Conservation (phyloP, 2,888 invertebrate species). For the Drosophila nigritarsus region DNA sequence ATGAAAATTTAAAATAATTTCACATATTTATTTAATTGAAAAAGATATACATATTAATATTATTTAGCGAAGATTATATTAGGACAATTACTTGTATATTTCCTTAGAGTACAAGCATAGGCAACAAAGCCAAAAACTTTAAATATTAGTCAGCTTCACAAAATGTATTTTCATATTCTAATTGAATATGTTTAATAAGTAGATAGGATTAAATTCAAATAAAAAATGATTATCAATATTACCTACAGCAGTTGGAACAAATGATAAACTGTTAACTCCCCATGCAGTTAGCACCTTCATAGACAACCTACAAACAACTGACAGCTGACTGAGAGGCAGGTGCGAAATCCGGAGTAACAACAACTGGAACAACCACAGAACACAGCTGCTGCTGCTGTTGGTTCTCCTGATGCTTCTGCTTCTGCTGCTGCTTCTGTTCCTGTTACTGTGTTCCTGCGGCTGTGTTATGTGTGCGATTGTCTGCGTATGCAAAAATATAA, state of each 20-base stretch:
- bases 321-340: slow-evolving; percentile 21
- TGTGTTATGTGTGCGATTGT: slow-evolving; percentile 57
- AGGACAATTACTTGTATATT: not conserved
- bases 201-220: not conserved
- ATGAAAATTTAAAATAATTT: not conserved
- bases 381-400: slow-evolving; percentile 48
- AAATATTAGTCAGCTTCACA: not conserved
- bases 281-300: slow-evolving; percentile 23
- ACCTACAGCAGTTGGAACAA: not conserved
- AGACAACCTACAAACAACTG: slow-evolving; percentile 27
- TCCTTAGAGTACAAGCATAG: not conserved
- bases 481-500: slow-evolving; percentile 80
- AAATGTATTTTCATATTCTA: not conserved
- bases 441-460: slow-evolving; percentile 22
- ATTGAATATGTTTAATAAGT: too few relatives aligned
- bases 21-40: not conserved
- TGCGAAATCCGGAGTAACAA: slow-evolving; percentile 54
- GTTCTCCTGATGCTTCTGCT: slow-evolving; percentile 1
- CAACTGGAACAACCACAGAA: slow-evolving; percentile 54
- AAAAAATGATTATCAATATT: not conserved
- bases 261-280: slow-evolving; percentile 24
- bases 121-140: not conserved
- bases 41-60: not conserved
- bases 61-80: not conserved
- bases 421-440: not conserved